Evolutionary conservation across 2,888 invertebrate genomes (phyloP).

Genomic region (Deroplatys truncata): DNA sequence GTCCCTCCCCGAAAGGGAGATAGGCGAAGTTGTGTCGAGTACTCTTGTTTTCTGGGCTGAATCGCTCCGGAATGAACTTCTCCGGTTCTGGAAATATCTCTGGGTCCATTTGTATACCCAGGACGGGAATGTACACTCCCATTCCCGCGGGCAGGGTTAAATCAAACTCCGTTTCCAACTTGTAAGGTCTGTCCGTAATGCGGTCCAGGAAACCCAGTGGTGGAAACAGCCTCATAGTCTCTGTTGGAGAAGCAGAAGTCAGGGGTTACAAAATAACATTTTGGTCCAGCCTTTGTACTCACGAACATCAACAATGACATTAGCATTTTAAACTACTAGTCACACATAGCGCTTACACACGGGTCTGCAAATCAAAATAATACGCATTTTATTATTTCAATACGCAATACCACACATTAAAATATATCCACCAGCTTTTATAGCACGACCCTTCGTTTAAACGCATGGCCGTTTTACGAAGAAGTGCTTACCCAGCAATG

Average conservation of each 20-base stretch:
- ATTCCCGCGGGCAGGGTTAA: not conserved
- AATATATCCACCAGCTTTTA: too few relatives aligned
- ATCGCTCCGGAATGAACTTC: conserved; percentile 15
- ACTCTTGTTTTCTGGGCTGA: conserved; percentile 13
- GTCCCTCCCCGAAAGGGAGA: conserved; percentile 19
- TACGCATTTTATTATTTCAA: too few relatives aligned
- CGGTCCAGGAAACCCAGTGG: conserved; percentile 36
- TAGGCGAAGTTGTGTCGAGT: not conserved
- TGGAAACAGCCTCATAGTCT: not conserved
- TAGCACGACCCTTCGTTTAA: too few relatives aligned
- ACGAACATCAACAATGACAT: too few relatives aligned
- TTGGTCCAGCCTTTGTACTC: too few relatives aligned
- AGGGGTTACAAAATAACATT: too few relatives aligned
- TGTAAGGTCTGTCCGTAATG: conserved; percentile 33
- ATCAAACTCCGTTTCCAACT: conserved; percentile 27
- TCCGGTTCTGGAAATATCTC: conserved; percentile 3
- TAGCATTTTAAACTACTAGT: too few relatives aligned
- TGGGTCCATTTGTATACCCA: not conserved
- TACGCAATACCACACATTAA: too few relatives aligned
- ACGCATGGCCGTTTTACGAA: too few relatives aligned
- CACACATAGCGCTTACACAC: too few relatives aligned
- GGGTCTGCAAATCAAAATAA: too few relatives aligned
- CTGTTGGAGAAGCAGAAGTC: not conserved
- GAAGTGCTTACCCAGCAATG: too few relatives aligned
- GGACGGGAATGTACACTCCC: not conserved